Base-by-base conservation (phyloP, 2,888 invertebrate species). In the Auanema freiburgensis region DNA sequence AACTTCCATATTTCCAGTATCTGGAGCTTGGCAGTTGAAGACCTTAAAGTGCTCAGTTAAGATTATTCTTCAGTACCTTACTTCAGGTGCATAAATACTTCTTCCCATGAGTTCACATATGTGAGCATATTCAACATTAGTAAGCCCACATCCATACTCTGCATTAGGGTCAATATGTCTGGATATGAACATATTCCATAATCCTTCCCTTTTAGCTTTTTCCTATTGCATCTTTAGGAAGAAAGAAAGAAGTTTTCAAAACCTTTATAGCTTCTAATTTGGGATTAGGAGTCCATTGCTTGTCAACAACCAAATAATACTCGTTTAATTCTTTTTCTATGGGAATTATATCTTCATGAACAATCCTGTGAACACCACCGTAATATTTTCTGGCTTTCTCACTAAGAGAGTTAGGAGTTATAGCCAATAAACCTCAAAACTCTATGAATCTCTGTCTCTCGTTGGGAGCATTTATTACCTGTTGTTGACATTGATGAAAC, bases 1-100 rank as follows among this genome's bases (percentile, higher is more conserved):
- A 12, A 85, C 85, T 72, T 86, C 86, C 85, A 86, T 86, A 74
- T 86, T 86, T 51, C 86, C 86, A 6, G 86, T 86, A 72, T 86
- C 86, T 3, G 86, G 86, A 14, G 86, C 85, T 56, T 82, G 83
- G 70, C 86, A 86, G 79, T 86, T 86, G 77, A 86, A 86, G 43
- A 84, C 79, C 85, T 85, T 33, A 33, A 33, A 33, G 46, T 16
- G n/a, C 25, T 33, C n/a, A 18, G 50, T 57, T 16, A 24, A 21
- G 11, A 43, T 58, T 12, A 41, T 46, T 10, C 25, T 21, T 49
- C 8, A 23, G 8, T n/a, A 41, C 10, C 67, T 25, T 12, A 86
- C 85, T 81, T 86, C 85, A 12, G 86, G 82, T 6, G 85, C 85
- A 51, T 82, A 77, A 3, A 79, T 64, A 59, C 74, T 79, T 62